Evolutionary conservation across 2,888 invertebrate species (phyloP).

Genomic region (Melieria picta): DNA sequence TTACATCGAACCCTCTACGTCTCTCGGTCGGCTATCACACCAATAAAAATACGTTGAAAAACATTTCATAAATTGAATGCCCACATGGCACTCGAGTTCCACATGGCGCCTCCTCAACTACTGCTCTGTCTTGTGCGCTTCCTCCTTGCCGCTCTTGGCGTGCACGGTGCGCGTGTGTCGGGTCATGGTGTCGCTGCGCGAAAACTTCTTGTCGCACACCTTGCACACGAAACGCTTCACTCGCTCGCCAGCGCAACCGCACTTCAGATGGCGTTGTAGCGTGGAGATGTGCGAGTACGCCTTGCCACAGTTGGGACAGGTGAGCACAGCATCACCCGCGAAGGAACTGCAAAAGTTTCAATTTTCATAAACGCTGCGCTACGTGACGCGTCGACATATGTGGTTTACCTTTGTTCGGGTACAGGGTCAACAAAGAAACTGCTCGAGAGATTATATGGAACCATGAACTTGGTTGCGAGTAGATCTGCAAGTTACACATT

Average conservation of each 20-base stretch:
- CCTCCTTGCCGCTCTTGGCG: slow-evolving; percentile 3
- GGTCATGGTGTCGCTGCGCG: slow-evolving; percentile 21
- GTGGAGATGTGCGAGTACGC: slow-evolving; percentile 28
- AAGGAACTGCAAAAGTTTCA: slow-evolving; percentile 20
- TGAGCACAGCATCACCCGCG: slow-evolving; percentile 11
- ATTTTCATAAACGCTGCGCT: neutral
- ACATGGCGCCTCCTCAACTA: too few species aligned
- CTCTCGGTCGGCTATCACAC: too few species aligned
- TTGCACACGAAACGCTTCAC: slow-evolving; percentile 41
- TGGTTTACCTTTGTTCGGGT: slow-evolving; percentile 17
- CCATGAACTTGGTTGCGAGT: slow-evolving; percentile 12
- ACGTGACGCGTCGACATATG: neutral
- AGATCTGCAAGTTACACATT: slow-evolving; percentile 21
- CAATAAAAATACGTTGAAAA: too few species aligned
- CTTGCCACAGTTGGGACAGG: slow-evolving; percentile 36
- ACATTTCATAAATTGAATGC: too few species aligned
- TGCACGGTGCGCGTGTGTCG: slow-evolving; percentile 28
- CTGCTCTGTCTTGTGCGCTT: too few species aligned
- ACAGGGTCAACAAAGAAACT: slow-evolving; percentile 12
- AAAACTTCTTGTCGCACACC: slow-evolving; percentile 24
- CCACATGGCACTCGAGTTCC: too few species aligned
- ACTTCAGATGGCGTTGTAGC: slow-evolving; percentile 47
- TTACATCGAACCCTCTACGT: too few species aligned
- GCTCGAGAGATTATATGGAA: slow-evolving; percentile 13
- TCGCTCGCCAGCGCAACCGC: slow-evolving; percentile 52